These are phyloP conservation scores for Dryocosmus kuriphilus DNA, from an alignment of 2,888 invertebrate genomes.

Conservation along the genomic window DNA sequence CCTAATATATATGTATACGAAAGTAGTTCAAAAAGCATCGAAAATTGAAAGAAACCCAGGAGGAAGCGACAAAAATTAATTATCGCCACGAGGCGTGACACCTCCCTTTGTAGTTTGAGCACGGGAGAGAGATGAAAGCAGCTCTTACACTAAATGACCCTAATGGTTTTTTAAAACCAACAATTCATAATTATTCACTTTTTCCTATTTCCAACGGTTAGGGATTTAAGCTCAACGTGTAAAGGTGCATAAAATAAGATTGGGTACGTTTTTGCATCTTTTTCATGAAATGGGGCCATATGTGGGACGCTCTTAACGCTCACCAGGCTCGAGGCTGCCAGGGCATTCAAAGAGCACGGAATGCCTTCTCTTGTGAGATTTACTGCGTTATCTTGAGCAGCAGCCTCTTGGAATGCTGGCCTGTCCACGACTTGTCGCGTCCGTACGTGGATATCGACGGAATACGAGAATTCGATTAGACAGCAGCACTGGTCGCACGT, in stretches of 20 bases:
- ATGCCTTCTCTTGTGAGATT: not conserved
- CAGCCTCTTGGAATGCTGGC: conserved; percentile 9
- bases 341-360: not conserved
- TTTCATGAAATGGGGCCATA: conserved; percentile 9
- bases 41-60: not conserved
- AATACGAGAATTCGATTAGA: conserved; percentile 19
- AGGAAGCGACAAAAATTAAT: too few species aligned
- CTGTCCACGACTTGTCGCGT: conserved; percentile 10
- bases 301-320: not conserved
- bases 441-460: conserved; percentile 16
- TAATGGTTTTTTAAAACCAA: too few species aligned
- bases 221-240: not conserved
- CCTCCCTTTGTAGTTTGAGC: too few species aligned
- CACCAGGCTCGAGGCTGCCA: not conserved
- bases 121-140: too few species aligned
- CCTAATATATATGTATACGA: not conserved
- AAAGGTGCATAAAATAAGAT: not conserved
- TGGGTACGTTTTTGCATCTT: not conserved
- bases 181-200: too few species aligned
- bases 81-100: too few species aligned
- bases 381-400: not conserved
- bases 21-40: not conserved
- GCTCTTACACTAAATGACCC: too few species aligned
- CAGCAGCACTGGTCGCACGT: not conserved
- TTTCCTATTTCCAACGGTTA: too few species aligned